A percentile compares a stretch with the other conserved stretches of the same genome.
These are phyloP conservation scores for Hirtodrosophila trivittata DNA, from an alignment of 2,888 invertebrate species.

Conservation along the genomic window DNA sequence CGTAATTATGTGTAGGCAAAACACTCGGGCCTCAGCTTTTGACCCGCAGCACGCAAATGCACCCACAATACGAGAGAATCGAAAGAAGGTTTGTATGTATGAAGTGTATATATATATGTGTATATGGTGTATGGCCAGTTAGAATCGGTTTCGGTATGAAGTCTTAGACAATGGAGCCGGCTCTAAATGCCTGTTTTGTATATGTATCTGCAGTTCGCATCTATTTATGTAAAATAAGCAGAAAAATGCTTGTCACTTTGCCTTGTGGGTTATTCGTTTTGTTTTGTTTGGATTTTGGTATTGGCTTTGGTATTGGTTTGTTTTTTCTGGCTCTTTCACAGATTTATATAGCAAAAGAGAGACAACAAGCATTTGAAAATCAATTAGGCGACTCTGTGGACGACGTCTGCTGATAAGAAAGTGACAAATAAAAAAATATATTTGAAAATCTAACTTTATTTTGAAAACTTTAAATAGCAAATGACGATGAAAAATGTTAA, in stretches of 20 bases:
- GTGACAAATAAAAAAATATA: constrained; percentile 56
- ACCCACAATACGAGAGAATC: too few species aligned
- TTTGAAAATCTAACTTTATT: constrained; percentile 44
- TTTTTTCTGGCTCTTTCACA: constrained; percentile 39
- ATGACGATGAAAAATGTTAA: constrained; percentile 35
- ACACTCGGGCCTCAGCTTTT: constrained; percentile 10
- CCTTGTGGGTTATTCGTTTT: constrained; percentile 35
- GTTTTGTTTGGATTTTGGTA: constrained; percentile 27
- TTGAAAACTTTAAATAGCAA: constrained; percentile 30
- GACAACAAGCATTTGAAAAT: constrained; percentile 62
- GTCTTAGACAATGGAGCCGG: constrained; percentile 30
- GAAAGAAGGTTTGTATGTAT: not conserved
- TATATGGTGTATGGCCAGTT: not conserved
- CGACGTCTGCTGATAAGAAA: constrained; percentile 59
- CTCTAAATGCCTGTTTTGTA: constrained; percentile 26
- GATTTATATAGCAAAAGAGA: constrained; percentile 52
- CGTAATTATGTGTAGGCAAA: constrained; percentile 49
- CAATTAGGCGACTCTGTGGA: constrained; percentile 55
- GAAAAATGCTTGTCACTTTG: constrained; percentile 63
- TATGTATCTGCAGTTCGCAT: constrained; percentile 66
- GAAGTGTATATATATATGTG: not conserved
- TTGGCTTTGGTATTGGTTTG: too few species aligned
- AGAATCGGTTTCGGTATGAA: constrained; percentile 4
- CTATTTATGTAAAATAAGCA: constrained; percentile 69
- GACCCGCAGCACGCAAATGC: constrained; percentile 39